phyloP scores from a whole-genome alignment of 2,113 vertebrate species.

The Urocolius indicus region DNA sequence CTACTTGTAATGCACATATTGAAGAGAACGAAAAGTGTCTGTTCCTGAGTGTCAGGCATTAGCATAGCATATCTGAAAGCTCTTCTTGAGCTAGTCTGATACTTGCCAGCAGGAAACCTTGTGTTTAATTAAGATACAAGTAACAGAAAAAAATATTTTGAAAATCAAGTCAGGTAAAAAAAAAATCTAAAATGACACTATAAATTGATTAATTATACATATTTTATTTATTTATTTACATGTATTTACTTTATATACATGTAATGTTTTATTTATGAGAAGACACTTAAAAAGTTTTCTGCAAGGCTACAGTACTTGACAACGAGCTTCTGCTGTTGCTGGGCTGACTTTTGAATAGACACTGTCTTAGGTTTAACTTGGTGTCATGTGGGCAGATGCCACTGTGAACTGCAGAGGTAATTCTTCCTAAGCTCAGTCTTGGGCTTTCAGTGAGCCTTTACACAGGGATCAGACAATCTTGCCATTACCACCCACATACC shows the following conservation, averaged over 20 bases:
- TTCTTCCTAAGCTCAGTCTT: not conserved
- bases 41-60: slow-evolving; percentile 58
- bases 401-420: not conserved
- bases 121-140: not conserved
- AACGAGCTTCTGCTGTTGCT: not conserved
- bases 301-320: not conserved
- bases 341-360: not conserved
- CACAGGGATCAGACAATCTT: not conserved
- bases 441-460: not conserved
- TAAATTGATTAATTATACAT: not conserved
- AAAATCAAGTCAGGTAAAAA: not conserved
- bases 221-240: not conserved
- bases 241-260: too few species aligned
- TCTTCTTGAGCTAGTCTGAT: slow-evolving; percentile 26
- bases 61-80: slow-evolving; percentile 48
- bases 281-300: not conserved
- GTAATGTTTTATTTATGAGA: not conserved
- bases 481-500: not conserved
- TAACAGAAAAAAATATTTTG: not conserved
- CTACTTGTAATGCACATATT: slow-evolving; percentile 70
- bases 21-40: slow-evolving; percentile 52
- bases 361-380: not conserved
- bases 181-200: not conserved
- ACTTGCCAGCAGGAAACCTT: slow-evolving; percentile 40
- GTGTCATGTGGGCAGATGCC: not conserved